Conservation (phyloP, 1,140 invertebrate species). For the Metaphire vulgaris region DNA sequence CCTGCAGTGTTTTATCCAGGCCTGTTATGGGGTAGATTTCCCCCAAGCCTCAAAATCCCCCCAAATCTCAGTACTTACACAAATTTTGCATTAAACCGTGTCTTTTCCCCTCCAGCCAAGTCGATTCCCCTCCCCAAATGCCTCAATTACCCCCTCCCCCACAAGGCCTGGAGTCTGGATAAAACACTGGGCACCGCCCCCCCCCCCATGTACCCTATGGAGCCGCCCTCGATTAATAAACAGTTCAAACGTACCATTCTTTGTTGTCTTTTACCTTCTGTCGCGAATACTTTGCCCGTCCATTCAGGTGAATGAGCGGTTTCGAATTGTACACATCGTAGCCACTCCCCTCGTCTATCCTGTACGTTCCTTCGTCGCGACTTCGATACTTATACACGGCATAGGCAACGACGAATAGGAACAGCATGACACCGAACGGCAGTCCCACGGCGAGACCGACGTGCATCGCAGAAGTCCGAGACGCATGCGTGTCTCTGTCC, state of each 20-base stretch:
- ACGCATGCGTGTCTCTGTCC: neutral
- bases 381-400: constrained; percentile 79
- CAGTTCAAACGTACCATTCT: constrained; percentile 80
- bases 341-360: constrained; percentile 69
- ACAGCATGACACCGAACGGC: constrained; percentile 7
- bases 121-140: too few relatives aligned
- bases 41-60: too few relatives aligned
- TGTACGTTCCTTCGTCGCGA: constrained; percentile 73
- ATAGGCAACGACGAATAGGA: constrained; percentile 67
- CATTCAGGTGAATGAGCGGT: constrained; percentile 37
- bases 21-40: too few relatives aligned
- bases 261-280: constrained; percentile 80
- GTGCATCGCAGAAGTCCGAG: neutral
- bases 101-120: too few relatives aligned
- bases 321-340: constrained; percentile 27
- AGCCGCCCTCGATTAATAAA: neutral
- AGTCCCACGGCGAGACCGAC: constrained; percentile 18
- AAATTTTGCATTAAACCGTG: too few relatives aligned
- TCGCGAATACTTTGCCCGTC: constrained; percentile 55
- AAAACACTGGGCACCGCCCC: neutral
- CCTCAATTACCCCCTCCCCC: too few relatives aligned
- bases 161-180: too few relatives aligned
- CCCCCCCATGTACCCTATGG: neutral
- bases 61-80: too few relatives aligned
- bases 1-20: too few relatives aligned